Base-by-base conservation (phyloP, 2,888 invertebrate genomes). In the Limulus polyphemus region DNA sequence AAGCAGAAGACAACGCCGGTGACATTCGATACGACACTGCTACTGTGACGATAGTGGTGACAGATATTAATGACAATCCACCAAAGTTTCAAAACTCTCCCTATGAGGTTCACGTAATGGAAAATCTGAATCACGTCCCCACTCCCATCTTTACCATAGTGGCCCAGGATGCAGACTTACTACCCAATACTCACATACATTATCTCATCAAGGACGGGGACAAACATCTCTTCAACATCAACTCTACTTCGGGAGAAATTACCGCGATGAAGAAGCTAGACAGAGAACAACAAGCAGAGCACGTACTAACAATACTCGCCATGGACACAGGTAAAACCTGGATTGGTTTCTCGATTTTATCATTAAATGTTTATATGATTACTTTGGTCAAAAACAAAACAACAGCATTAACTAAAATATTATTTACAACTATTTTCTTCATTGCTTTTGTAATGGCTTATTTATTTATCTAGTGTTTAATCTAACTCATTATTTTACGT, bases 11-110 rank as follows among this genome's bases (percentile, higher is more conserved):
- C 81, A 58, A 76, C 51, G 76, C 76, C 64, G 47, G 72, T 72
- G 57, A 74, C 47, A 68, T 82, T 82, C 74, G 86, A 82, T 75
- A 89, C 86, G 80, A 87, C 84, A 62, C 89, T 84, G 70, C 79
- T 58, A 73, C 76, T 67, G 82, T 93, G 70, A 84, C 86, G 65
- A 88, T 95, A 72, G 83, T 84, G 62, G 86, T 95, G 60, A 83
- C 87, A 69, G 93, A 95, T 77, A 88, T 93, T 74, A 94, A 95
- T 78, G 94, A 95, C 79, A 92, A 92, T 74, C 86, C 88, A 48
- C 95, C 95, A 55, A 86, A 89, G 55, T 95, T 95, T 78, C 79
- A 90, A 70, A 89, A 95, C 78, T 92, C 93, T n/a, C 94, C 94
- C 0, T 94, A 93, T 78, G 79, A 90, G 74, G 90, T 91, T 7